Evolutionary conservation across 1,140 invertebrate species (phyloP), one percentile per base, ranked within the genome.

Genomic region (Drosophila tropicalis): DNA sequence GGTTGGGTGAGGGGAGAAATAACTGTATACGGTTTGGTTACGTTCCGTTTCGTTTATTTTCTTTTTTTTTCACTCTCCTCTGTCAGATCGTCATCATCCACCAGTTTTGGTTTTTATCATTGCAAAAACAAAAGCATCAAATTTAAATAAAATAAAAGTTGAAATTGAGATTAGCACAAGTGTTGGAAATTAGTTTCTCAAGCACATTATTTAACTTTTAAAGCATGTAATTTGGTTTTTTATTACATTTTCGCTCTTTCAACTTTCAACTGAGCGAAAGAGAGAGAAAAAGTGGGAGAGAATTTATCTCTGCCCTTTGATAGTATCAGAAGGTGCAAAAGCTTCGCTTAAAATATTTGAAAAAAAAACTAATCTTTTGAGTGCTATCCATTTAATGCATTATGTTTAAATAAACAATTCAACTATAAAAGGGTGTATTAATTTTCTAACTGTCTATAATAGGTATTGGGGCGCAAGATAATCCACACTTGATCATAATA

Each of bases 91-190:
- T 44, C 15, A 19, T 15, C 44, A 17, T 22, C 17, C 17, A 22
- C 3, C 44, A 51, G 36, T n/a, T 51, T 12, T 51, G 44, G 25
- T 60, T 77, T 78, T 82, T 85, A 81, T 81, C 82, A 81, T 72
- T 81, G 67, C 61, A 56, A 29, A 55, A 72, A 70, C 57, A 79
- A 73, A 51, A 62, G 72, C 72, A 87, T 79, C 70, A 70, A 72
- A 87, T 87, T 87, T 83, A 83, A 87, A 87, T 87, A 87, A 87
- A 87, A 89, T 87, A 80, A 87, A 87, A 87, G 79, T 87, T 87
- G 76, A 72, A 80, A 79, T 80, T 83, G 76, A 79, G 83, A 87
- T 87, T 79, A 87, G 83, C 79, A 51, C 73, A 78, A 79, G 60
- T 70, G 79, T 57, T 77, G 66, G 72, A 83, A 87, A 87, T 87